Base-by-base conservation (phyloP, 2,113 vertebrate genomes). In the Brienomyrus brachyistius region DNA sequence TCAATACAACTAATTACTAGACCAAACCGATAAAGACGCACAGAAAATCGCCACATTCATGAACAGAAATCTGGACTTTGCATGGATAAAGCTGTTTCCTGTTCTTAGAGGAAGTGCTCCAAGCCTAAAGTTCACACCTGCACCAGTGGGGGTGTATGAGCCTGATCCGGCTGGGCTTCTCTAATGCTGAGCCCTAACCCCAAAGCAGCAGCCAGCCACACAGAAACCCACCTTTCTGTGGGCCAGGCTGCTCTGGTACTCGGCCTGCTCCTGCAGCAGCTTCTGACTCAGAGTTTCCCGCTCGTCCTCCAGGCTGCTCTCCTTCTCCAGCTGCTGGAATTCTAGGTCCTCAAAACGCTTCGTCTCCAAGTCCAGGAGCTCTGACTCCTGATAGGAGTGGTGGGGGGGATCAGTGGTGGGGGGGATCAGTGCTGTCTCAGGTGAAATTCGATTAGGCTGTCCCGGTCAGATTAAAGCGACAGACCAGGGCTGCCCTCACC, bases 341-440 rank as follows among this genome's bases (percentile, higher is more conserved):
- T 99, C 98, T 94, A 99, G 93, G 94, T 99, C 98, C 92, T 99
- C 98, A 50, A 99, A 99, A 89, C 97, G 96, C 91, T 98, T 99
- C 21, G 95, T 96, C 92, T 97, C 97, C 0, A 94, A 94, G 91
- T 99, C 98, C 94, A 99, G 92, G 0, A 90, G 94, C 88, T 99
- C 98, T 0, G 97, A 97, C 80, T 99, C 97, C 98, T 99, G 94
- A 40, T 9, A 40, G n/a, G 43, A 56, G 19, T 56, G 19, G 13
- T 84, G 59, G 40, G 52, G 52, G 35, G n/a, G n/a, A n/a, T n/a
- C n/a, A 62, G 45, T 59, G 54, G n/a, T n/a, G n/a, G n/a, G n/a
- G n/a, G n/a, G 83, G 43, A 27, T 70, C 27, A 70, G 62, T 11
- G 62, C 62, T 27, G 0, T 70, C n/a, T 9, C 5, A 21, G 40